Evolutionary conservation across 1,140 invertebrate genomes (phyloP).

Genomic region (Drosophila sucinea): DNA sequence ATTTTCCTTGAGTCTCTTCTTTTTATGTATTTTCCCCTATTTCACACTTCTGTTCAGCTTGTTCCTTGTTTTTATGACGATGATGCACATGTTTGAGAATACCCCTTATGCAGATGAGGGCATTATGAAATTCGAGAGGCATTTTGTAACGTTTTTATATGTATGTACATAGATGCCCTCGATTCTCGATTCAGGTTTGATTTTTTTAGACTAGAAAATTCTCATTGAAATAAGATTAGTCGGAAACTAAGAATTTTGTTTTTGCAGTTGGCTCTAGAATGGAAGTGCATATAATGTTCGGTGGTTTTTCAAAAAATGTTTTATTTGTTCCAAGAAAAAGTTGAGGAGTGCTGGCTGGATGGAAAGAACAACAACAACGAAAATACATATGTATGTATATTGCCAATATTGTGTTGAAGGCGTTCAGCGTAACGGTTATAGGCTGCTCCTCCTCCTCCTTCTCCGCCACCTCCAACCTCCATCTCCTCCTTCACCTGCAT

Average conservation of each 20-base stretch:
- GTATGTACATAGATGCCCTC: no score
- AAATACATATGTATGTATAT: constrained; percentile 13
- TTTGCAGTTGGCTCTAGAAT: no score
- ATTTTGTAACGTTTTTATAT: constrained; percentile 9
- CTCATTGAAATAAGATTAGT: no score
- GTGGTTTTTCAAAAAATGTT: no score
- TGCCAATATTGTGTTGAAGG: constrained; percentile 59
- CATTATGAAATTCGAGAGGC: neutral
- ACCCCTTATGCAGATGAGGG: constrained; percentile 2
- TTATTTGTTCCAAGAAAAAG: constrained; percentile 21
- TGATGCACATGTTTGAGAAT: constrained; percentile 35
- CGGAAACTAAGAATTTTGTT: no score
- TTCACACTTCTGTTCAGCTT: constrained; percentile 59
- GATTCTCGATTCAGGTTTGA: no score
- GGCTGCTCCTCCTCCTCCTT: neutral
- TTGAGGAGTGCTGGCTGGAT: constrained; percentile 13
- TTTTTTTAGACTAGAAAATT: no score
- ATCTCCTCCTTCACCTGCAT: neutral
- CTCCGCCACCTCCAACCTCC: constrained; percentile 2
- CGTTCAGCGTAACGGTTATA: constrained; percentile 1
- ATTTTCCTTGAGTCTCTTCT: constrained; percentile 26
- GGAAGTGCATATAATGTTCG: no score
- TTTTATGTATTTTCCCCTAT: constrained; percentile 43
- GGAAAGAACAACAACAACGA: neutral
- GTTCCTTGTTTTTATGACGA: neutral